Base-by-base conservation (phyloP, 2,797 vertebrate genomes). In the Sparidentex hasta region DNA sequence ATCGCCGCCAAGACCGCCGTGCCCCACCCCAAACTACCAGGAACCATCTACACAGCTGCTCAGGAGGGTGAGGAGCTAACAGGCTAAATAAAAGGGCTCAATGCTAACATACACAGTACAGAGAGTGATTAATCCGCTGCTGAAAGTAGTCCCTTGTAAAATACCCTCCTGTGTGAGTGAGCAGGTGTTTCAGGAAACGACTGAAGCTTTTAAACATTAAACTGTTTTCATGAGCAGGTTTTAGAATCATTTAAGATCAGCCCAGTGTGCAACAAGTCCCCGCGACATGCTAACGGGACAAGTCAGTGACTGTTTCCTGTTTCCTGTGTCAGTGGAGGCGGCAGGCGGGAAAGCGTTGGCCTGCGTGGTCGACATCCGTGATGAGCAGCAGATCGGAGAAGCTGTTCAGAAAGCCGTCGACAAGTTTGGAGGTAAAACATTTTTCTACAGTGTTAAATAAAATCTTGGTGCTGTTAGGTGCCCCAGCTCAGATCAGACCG, bases 1-100 rank as follows among this genome's bases (percentile, higher is more conserved):
- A 95, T 99, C 70, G 98, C 98, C 13, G 98, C 98, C 17, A 99
- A 99, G 91, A 99, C 98, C 0, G 93, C 96, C 0, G 94, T 97
- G 4, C 82, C 95, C 0, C 98, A 99, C 87, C 97, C 96, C 7
- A 98, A 96, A 59, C 96, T 99, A 18, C 95, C 96, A 0, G 98
- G 98, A 43, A 99, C 98, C 27, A 98, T 99, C 85, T 99, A 96
- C 86, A 97, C 95, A 0, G 97, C 97, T 25, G 98, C 98, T 25
- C 91, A 96, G 88, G 98, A 99, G 90, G 97, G 98, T 99, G 91
- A 94, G 96, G 20, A 3, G 62, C 67, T 62, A 47, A 46, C 3
- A 2, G 18, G 16, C 20, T 79, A 59, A n/a, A n/a, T n/a, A n/a
- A n/a, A 25, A 11, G 25, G 12, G n/a, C 27, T 29, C 20, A 66